A percentile compares a stretch with the other conserved stretches of the same genome.
Evolutionary conservation across 2,113 vertebrate genomes (phyloP).

Genomic region (Phainopepla nitens): DNA sequence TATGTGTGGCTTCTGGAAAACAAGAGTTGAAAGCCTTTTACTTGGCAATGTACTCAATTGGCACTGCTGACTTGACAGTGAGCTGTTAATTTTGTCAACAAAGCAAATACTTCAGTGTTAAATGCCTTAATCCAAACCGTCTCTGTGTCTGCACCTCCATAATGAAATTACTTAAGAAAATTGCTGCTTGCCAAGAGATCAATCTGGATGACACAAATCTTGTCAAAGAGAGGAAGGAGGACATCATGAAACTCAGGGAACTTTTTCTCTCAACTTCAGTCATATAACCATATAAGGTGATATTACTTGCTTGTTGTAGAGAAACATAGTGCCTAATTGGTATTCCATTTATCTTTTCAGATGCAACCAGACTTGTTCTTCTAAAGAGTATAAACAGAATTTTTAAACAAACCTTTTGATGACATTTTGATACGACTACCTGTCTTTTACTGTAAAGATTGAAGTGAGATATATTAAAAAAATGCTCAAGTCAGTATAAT

Average conservation of each 20-base stretch:
- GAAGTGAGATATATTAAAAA: neutral
- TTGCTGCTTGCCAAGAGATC: neutral
- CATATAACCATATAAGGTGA: neutral
- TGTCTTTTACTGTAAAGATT: neutral
- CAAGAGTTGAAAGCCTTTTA: neutral
- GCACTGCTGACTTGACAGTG: neutral
- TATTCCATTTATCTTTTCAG: neutral
- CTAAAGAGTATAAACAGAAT: neutral
- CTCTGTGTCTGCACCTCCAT: neutral
- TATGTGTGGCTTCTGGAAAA: neutral
- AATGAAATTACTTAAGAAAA: neutral
- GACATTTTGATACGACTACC: neutral
- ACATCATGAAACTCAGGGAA: neutral
- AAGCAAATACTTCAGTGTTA: neutral
- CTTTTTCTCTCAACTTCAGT: neutral
- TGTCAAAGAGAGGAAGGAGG: neutral
- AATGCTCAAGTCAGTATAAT: neutral
- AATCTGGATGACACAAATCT: neutral
- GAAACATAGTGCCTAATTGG: neutral
- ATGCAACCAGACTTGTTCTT: neutral
- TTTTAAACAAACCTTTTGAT: neutral
- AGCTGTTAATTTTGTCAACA: neutral
- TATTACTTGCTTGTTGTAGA: neutral
- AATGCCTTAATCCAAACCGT: neutral
- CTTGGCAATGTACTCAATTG: neutral